phyloP scores from a whole-genome alignment of 2,888 invertebrate species.

The Lithophane leautieri region DNA sequence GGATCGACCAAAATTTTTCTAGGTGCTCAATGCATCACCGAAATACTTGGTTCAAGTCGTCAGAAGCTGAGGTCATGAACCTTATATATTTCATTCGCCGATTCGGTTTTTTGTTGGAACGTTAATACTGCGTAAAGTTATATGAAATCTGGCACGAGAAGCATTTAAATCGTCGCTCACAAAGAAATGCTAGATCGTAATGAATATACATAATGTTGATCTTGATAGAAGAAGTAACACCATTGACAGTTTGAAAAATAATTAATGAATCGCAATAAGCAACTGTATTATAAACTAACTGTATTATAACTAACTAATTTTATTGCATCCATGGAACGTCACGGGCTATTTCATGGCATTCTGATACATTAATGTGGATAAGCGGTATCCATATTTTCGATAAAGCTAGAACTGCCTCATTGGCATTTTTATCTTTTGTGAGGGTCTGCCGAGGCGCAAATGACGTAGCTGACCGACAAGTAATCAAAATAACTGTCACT shows the following conservation, averaged over 20 bases:
- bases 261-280: background rate
- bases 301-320: constrained; percentile 1
- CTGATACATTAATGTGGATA: constrained; percentile 27
- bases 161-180: constrained; percentile 2
- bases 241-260: background rate
- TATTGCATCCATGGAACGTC: constrained; percentile 5
- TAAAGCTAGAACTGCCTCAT: background rate
- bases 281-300: background rate
- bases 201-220: constrained; percentile 13
- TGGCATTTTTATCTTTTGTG: constrained; percentile 31
- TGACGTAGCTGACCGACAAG: constrained; percentile 14
- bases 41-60: constrained; percentile 10
- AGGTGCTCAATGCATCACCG: background rate
- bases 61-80: constrained; percentile 39
- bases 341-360: constrained; percentile 25
- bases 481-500: constrained; percentile 21
- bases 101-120: constrained; percentile 48
- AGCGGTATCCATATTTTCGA: constrained; percentile 17
- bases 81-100: constrained; percentile 19
- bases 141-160: constrained; percentile 25
- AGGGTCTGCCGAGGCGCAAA: constrained; percentile 12
- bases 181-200: constrained; percentile 9
- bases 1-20: background rate
- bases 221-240: background rate
- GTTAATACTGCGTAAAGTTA: constrained; percentile 13